Conservation (phyloP, 2,888 invertebrate genomes). For the Mayetiola destructor region DNA sequence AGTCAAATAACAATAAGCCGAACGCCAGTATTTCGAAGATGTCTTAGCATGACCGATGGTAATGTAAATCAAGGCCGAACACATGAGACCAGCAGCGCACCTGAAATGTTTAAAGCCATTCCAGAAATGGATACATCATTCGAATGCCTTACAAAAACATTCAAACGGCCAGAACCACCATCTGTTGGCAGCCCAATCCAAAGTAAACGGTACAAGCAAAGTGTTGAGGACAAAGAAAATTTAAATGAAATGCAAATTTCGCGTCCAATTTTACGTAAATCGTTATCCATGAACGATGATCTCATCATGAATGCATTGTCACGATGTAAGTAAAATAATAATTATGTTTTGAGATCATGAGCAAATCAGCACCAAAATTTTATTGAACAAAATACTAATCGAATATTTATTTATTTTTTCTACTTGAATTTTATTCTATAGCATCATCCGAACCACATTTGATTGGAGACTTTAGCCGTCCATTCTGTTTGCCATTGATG, state of each 20-base stretch:
- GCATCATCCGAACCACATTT: slow-evolving; percentile 55
- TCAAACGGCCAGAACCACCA: slow-evolving; percentile 56
- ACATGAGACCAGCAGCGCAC: slow-evolving; percentile 12
- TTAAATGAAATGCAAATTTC: slow-evolving; percentile 15
- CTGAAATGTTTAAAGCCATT: slow-evolving; percentile 15
- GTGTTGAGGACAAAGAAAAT: slow-evolving; percentile 30
- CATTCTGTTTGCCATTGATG: slow-evolving; percentile 59
- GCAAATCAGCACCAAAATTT: not conserved
- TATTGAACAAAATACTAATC: not conserved
- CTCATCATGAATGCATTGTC: slow-evolving; percentile 56
- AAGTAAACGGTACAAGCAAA: slow-evolving; percentile 34
- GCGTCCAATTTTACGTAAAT: slow-evolving; percentile 42
- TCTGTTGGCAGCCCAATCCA: slow-evolving; percentile 37
- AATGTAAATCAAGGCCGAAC: not conserved
- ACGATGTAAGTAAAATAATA: slow-evolving; percentile 39
- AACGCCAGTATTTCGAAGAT: slow-evolving; percentile 30
- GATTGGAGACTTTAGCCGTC: slow-evolving; percentile 69
- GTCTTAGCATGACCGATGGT: slow-evolving; percentile 37
- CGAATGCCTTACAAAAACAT: slow-evolving; percentile 27
- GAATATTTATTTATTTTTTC: slow-evolving; percentile 13
- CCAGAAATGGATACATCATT: slow-evolving; percentile 17
- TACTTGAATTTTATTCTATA: slow-evolving; percentile 22
- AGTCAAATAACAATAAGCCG: slow-evolving; percentile 12
- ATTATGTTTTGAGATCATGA: slow-evolving; percentile 4
- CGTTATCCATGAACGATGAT: slow-evolving; percentile 63